A percentile compares a stretch with the other conserved stretches of the same genome.
These are phyloP conservation scores for Adelges cooleyi DNA, from an alignment of 1,140 invertebrate genomes.

Conservation along the genomic window DNA sequence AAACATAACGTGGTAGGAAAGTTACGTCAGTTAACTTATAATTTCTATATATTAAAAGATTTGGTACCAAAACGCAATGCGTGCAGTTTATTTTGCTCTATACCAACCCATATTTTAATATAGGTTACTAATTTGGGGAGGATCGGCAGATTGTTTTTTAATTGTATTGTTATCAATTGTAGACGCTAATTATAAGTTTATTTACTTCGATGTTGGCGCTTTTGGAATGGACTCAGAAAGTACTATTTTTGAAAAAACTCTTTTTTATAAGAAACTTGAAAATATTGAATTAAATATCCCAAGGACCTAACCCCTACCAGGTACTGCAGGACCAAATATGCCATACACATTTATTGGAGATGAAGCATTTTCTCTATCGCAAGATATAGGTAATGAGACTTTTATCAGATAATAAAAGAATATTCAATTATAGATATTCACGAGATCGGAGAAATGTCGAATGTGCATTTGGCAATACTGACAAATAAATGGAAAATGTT, in stretches of 20 bases:
- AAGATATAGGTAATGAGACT: neutral
- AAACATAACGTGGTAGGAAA: no score
- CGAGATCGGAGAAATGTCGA: conserved; percentile 36
- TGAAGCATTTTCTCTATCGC: conserved; percentile 1
- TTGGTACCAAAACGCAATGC: no score
- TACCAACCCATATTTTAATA: no score
- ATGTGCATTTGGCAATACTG: conserved; percentile 39
- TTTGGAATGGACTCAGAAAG: conserved; percentile 33
- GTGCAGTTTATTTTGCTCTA: no score
- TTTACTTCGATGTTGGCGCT: conserved; percentile 37
- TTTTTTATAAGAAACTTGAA: neutral
- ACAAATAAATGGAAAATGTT: conserved; percentile 32
- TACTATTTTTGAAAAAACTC: neutral
- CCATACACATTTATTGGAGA: neutral
- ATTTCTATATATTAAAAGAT: no score
- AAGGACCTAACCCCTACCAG: neutral
- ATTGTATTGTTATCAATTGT: conserved; percentile 37
- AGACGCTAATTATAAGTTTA: conserved; percentile 39
- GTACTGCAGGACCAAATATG: neutral
- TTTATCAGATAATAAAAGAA: conserved; percentile 31
- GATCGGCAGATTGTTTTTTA: no score
- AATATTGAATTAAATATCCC: conserved; percentile 1
- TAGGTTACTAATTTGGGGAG: no score
- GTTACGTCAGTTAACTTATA: no score
- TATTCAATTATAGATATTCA: conserved; percentile 38